Percentiles rank a stretch among this genome's conserved stretches.
Conservation (phyloP, 2,113 vertebrate genomes). For the Sterrhoptilus dennistouni region DNA sequence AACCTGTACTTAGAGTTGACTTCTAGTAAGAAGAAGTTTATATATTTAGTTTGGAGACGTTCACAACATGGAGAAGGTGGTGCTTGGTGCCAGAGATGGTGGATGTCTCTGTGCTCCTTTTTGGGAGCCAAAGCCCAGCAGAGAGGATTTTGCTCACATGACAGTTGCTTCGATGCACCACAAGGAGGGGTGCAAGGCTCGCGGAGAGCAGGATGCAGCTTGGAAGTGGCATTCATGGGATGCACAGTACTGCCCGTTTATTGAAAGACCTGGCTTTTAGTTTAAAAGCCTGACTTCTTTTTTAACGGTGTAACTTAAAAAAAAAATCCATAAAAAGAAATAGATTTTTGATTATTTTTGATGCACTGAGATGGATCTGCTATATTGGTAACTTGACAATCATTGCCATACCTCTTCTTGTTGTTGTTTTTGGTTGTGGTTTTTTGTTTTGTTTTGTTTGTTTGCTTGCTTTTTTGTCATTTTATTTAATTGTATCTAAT, state of each 20-base stretch:
- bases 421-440: too few species aligned
- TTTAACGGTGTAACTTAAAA: neutral
- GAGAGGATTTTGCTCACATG: neutral
- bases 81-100: neutral
- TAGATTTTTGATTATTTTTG: neutral
- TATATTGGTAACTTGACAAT: neutral
- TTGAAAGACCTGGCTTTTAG: neutral
- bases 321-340: neutral
- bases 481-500: neutral
- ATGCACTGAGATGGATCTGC: neutral
- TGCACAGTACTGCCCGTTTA: fast-evolving
- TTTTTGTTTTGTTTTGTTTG: neutral
- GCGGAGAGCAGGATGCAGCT: neutral
- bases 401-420: fast-evolving
- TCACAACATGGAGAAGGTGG: neutral
- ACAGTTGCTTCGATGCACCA: constrained; percentile 13
- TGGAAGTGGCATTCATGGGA: fast-evolving
- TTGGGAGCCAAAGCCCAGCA: neutral
- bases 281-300: neutral
- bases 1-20: neutral
- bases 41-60: neutral
- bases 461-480: neutral
- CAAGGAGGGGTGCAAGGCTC: constrained; percentile 62
- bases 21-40: neutral
- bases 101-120: neutral